Percentiles rank a stretch among this genome's conserved stretches.
These are phyloP conservation scores for Rhombomys opimus DNA, from an alignment of 2,113 vertebrate genomes.

Conservation along the genomic window DNA sequence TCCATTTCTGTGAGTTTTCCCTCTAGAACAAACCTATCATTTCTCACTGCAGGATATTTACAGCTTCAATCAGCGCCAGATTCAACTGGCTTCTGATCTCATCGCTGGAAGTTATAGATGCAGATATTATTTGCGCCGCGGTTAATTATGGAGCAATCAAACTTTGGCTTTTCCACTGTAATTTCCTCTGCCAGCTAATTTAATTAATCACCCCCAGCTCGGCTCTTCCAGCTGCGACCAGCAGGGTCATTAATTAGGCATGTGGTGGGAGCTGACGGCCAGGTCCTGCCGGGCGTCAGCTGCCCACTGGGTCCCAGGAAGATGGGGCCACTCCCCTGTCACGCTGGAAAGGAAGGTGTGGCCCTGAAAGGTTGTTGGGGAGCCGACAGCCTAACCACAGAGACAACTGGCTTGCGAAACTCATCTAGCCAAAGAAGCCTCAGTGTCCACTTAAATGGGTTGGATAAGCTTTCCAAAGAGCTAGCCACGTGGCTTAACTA, in stretches of 20 bases:
- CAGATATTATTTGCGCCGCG: constrained; percentile 92
- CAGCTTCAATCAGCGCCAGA: constrained; percentile 90
- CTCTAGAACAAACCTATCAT: constrained; percentile 91
- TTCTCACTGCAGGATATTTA: constrained; percentile 90
- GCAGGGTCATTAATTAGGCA: constrained; percentile 93
- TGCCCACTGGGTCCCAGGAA: constrained; percentile 86
- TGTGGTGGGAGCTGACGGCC: constrained; percentile 87
- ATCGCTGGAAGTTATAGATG: constrained; percentile 89
- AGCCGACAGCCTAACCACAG: not conserved
- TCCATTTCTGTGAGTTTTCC: constrained; percentile 89
- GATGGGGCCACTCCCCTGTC: constrained; percentile 49
- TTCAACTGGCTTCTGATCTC: constrained; percentile 90
- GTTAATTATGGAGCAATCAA: constrained; percentile 94
- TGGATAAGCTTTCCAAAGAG: not conserved
- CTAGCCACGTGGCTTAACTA: fast-evolving
- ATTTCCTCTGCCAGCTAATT: constrained; percentile 94
- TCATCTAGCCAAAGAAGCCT: fast-evolving
- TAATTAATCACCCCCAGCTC: constrained; percentile 94
- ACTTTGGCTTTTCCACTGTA: constrained; percentile 93
- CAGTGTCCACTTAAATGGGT: not conserved
- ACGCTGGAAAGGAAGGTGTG: not conserved
- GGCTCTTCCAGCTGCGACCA: constrained; percentile 91
- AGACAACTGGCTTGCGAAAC: not conserved
- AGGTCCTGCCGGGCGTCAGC: constrained; percentile 85
- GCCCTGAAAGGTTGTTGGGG: not conserved